A percentile compares a stretch with the other conserved stretches of the same genome.
Conservation (phyloP, 2,797 vertebrate species). For the Gambelia wislizenii region DNA sequence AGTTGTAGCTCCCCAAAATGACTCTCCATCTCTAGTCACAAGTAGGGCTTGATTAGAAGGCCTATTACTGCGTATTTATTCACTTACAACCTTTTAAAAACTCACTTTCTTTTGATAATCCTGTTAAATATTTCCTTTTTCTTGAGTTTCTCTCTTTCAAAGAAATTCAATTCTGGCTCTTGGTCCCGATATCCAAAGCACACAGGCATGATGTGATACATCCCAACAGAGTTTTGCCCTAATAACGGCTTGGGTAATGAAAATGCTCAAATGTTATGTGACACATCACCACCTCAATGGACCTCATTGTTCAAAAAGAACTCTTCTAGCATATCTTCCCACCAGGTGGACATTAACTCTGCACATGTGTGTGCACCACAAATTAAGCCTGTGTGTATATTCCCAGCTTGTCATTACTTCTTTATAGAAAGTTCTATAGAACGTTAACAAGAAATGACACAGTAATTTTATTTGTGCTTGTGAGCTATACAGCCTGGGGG, state of each 20-base stretch:
- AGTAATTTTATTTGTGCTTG: background rate
- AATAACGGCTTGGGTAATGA: background rate
- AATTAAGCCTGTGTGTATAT: background rate
- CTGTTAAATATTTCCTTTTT: accelerated
- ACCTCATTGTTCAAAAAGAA: background rate
- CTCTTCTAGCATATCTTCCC: background rate
- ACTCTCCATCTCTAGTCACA: background rate
- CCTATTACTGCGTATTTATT: no score
- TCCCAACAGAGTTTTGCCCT: background rate
- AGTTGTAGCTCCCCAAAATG: background rate
- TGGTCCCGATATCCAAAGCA: no score
- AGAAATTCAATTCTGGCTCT: background rate
- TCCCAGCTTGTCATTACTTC: background rate
- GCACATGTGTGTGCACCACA: background rate
- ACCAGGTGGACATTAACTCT: background rate
- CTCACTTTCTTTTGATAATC: background rate
- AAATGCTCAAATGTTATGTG: background rate
- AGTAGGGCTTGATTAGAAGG: background rate
- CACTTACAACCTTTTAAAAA: background rate
- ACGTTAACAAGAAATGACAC: background rate
- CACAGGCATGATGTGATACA: background rate
- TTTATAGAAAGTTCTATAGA: background rate
- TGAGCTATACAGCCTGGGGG: background rate
- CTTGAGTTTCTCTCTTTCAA: background rate
- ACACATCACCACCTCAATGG: background rate